phyloP scores from a whole-genome alignment of 2,888 invertebrate genomes.

The Sphecodes monilicornis region DNA sequence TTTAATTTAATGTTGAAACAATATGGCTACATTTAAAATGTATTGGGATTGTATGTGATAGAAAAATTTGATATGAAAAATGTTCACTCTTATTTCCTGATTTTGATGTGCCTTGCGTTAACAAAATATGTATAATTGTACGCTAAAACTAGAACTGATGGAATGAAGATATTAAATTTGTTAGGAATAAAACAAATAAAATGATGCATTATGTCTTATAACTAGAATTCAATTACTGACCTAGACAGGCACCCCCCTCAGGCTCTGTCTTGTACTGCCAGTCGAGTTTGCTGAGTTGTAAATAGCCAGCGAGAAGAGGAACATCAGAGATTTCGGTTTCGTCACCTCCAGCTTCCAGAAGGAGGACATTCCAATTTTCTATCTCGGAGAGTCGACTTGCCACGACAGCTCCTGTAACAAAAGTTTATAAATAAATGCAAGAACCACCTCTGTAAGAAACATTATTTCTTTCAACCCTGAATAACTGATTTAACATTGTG shows the following conservation, averaged over 20 bases:
- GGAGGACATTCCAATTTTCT: slow-evolving; percentile 91
- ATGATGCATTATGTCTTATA: background rate
- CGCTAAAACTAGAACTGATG: background rate
- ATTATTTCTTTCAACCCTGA: too few species aligned
- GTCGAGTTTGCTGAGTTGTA: slow-evolving; percentile 94
- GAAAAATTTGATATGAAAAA: too few species aligned
- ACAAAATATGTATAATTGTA: too few species aligned
- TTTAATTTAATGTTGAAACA: too few species aligned
- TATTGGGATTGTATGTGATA: too few species aligned
- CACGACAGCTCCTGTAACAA: slow-evolving; percentile 89
- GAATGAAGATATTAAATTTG: too few species aligned
- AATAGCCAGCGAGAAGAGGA: slow-evolving; percentile 93
- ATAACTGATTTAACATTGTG: too few species aligned
- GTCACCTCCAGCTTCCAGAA: slow-evolving; percentile 95
- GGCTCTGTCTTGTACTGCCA: slow-evolving; percentile 98
- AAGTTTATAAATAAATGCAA: background rate
- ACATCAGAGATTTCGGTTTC: slow-evolving; percentile 96
- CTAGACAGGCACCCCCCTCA: slow-evolving; percentile 92
- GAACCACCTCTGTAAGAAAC: too few species aligned
- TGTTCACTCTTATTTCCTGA: too few species aligned
- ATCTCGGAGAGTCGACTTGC: slow-evolving; percentile 93
- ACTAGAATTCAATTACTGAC: slow-evolving; percentile 83
- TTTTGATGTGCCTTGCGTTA: too few species aligned
- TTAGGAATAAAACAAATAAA: too few species aligned
- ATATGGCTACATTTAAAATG: too few species aligned